Evolutionary conservation across 2,888 invertebrate species (phyloP).

Genomic region (Plebejus melissa): DNA sequence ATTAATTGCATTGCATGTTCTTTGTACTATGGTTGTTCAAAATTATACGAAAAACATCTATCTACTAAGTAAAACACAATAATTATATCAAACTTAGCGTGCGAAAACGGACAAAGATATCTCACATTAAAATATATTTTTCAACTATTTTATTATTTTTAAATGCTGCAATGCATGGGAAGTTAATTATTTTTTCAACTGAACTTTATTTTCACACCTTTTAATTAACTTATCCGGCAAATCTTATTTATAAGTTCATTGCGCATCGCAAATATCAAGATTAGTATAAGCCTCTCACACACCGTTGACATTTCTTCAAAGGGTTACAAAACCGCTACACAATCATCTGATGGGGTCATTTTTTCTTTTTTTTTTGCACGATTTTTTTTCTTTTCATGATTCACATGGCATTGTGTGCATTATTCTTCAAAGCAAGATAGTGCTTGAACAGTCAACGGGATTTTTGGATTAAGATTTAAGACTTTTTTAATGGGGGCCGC

Average conservation of each 20-base stretch:
- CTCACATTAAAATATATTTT: too few species aligned
- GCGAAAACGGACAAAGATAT: too few species aligned
- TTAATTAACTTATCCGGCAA: not conserved
- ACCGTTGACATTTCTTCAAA: conserved; percentile 25
- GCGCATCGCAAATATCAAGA: conserved; percentile 11
- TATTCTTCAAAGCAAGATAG: conserved; percentile 22
- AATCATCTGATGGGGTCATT: conserved; percentile 28
- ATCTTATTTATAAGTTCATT: not conserved
- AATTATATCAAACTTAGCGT: too few species aligned
- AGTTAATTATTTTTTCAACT: too few species aligned
- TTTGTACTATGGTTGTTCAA: too few species aligned
- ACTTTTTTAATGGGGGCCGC: conserved; percentile 17
- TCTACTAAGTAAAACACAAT: too few species aligned
- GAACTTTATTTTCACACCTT: too few species aligned
- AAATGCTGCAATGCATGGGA: too few species aligned
- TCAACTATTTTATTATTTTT: too few species aligned
- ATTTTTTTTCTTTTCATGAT: conserved; percentile 17
- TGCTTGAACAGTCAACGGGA: conserved; percentile 54
- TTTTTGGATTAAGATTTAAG: conserved; percentile 33
- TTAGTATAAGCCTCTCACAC: not conserved
- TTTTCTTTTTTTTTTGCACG: conserved; percentile 18
- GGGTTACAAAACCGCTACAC: conserved; percentile 30
- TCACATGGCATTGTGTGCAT: conserved; percentile 24
- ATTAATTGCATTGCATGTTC: too few species aligned
- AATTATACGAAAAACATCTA: too few species aligned